phyloP scores from a whole-genome alignment of 2,113 vertebrate species.

The Pontoporia blainvillei region DNA sequence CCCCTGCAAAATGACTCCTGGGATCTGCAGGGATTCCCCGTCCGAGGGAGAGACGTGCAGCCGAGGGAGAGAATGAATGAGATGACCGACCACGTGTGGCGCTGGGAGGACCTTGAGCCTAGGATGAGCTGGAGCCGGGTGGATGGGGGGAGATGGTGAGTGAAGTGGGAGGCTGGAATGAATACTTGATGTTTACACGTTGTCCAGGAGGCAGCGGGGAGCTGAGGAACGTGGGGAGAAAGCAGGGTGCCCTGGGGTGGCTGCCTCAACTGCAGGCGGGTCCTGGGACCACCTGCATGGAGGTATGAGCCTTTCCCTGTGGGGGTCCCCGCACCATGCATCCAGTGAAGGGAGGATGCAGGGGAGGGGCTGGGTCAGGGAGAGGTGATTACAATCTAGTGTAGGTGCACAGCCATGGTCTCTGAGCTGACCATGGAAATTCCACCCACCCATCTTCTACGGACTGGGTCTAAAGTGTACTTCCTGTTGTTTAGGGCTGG shows the following conservation, averaged over 20 bases:
- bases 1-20: not conserved
- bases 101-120: not conserved
- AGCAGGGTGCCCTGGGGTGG: not conserved
- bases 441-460: not conserved
- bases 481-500: not conserved
- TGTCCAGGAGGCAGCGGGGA: not conserved
- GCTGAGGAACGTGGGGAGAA: not conserved
- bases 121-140: not conserved
- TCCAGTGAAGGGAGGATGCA: not conserved
- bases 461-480: not conserved
- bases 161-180: not conserved
- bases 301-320: not conserved
- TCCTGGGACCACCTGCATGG: not conserved
- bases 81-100: accelerated
- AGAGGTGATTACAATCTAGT: not conserved
- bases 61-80: not conserved
- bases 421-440: not conserved
- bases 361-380: not conserved
- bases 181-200: not conserved
- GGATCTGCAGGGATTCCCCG: not conserved
- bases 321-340: accelerated
- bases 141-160: too few species aligned
- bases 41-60: not conserved
- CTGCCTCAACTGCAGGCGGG: too few species aligned
- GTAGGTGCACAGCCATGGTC: not conserved